Evolutionary conservation across 2,797 vertebrate genomes (phyloP).

Genomic region (Argya squamiceps): DNA sequence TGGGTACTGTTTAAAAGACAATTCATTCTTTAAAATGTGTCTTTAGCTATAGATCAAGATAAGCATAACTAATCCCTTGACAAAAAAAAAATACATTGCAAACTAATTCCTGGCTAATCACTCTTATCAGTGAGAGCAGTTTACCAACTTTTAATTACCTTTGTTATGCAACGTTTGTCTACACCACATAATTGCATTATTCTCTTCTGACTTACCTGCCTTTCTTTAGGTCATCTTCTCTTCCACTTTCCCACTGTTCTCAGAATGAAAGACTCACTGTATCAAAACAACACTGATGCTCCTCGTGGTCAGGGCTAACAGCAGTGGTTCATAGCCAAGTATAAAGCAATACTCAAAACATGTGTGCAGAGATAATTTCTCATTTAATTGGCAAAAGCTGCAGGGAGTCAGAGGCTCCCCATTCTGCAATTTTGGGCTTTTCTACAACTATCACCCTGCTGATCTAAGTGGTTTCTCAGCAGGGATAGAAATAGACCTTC

Average conservation of each 20-base stretch:
- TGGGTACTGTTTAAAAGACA: neutral
- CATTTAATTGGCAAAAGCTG: neutral
- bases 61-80: slow-evolving; percentile 14
- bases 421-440: neutral
- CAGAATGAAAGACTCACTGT: neutral
- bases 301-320: neutral
- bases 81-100: neutral
- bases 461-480: neutral
- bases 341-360: neutral
- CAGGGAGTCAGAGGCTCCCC: neutral
- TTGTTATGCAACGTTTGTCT: neutral
- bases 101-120: slow-evolving; percentile 19
- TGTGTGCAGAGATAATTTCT: neutral
- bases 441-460: neutral
- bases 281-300: neutral
- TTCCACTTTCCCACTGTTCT: neutral
- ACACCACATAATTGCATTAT: neutral
- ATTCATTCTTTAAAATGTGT: neutral
- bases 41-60: neutral
- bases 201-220: neutral
- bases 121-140: neutral
- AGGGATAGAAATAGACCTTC: neutral
- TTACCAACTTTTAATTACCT: slow-evolving; percentile 7
- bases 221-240: neutral
- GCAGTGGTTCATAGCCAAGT: neutral